Conservation (phyloP, 2,888 invertebrate species). For the Polydrusus pterygomalis region DNA sequence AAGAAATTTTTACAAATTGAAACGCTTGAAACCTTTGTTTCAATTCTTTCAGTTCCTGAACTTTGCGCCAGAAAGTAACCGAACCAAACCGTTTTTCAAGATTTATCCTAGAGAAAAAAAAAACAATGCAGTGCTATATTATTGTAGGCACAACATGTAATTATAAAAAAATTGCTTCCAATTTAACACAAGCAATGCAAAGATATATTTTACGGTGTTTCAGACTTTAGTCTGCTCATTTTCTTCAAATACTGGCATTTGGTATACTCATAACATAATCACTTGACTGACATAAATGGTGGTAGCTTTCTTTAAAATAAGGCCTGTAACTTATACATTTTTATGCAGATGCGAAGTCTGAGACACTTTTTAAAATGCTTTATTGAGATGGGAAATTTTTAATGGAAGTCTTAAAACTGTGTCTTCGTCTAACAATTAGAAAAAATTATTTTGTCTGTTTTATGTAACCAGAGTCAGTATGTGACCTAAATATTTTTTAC, state of each 20-base stretch:
- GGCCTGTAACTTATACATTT: slow-evolving; percentile 14
- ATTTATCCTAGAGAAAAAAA: slow-evolving; percentile 12
- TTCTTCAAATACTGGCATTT: slow-evolving; percentile 4
- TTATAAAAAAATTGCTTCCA: slow-evolving; percentile 21
- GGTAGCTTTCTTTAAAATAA: slow-evolving; percentile 4
- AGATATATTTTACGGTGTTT: slow-evolving; percentile 8
- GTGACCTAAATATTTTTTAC: not conserved
- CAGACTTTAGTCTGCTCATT: not conserved
- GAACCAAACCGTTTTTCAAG: not conserved
- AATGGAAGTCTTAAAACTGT: not conserved
- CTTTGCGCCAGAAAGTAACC: slow-evolving; percentile 13
- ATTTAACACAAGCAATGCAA: slow-evolving; percentile 15
- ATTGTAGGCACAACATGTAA: not conserved
- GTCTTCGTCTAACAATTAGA: no score
- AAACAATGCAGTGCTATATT: slow-evolving; percentile 8
- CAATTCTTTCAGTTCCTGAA: not conserved
- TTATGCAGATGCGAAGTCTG: not conserved
- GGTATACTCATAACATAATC: not conserved
- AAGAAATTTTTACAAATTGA: no score
- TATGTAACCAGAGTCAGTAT: not conserved
- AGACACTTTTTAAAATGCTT: not conserved
- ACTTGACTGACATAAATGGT: not conserved
- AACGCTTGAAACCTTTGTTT: no score
- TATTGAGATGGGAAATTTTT: not conserved
- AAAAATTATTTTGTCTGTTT: not conserved